A percentile compares a stretch with the other conserved stretches of the same genome.
These are phyloP conservation scores for Drosophila cyrtoloma DNA, from an alignment of 2,888 invertebrate species.

Conservation along the genomic window DNA sequence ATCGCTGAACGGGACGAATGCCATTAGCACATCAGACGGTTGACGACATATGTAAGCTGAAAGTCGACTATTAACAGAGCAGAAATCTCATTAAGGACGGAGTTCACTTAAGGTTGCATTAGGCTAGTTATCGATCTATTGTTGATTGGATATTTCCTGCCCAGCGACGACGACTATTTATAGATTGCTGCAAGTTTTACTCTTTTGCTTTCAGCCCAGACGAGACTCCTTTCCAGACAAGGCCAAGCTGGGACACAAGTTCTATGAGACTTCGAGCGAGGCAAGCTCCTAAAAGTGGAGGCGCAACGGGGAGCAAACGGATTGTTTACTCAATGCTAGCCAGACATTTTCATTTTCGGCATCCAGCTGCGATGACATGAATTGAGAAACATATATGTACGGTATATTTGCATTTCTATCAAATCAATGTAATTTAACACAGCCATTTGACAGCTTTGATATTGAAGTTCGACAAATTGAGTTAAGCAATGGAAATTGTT, in stretches of 20 bases:
- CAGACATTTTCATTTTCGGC: slow-evolving; percentile 36
- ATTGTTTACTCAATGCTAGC: slow-evolving; percentile 15
- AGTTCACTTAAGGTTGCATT: slow-evolving; percentile 20
- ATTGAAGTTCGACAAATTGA: slow-evolving; percentile 45
- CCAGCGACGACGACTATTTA: slow-evolving; percentile 47
- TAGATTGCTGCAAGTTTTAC: slow-evolving; percentile 44
- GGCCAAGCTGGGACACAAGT: slow-evolving; percentile 31
- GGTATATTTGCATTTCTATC: not conserved
- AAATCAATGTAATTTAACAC: slow-evolving; percentile 21
- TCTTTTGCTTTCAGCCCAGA: slow-evolving; percentile 59
- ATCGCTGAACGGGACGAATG: slow-evolving; percentile 4
- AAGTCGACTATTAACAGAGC: slow-evolving; percentile 29
- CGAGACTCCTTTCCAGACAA: slow-evolving; percentile 6
- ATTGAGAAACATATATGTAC: not conserved
- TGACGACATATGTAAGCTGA: slow-evolving; percentile 4
- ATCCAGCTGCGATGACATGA: slow-evolving; percentile 19
- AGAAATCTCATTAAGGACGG: slow-evolving; percentile 33
- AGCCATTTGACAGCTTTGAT: slow-evolving; percentile 35
- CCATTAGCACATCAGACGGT: slow-evolving; percentile 5
- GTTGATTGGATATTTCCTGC: slow-evolving; percentile 37
- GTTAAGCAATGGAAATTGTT: slow-evolving; percentile 27
- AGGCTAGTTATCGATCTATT: slow-evolving; percentile 11
- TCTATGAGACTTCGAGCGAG: slow-evolving; percentile 6
- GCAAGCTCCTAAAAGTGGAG: not conserved
- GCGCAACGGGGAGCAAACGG: not conserved